Evolutionary conservation across 2,113 vertebrate genomes (phyloP), one percentile per base, ranked within the genome.

Genomic region (Tragelaphus imberbis): DNA sequence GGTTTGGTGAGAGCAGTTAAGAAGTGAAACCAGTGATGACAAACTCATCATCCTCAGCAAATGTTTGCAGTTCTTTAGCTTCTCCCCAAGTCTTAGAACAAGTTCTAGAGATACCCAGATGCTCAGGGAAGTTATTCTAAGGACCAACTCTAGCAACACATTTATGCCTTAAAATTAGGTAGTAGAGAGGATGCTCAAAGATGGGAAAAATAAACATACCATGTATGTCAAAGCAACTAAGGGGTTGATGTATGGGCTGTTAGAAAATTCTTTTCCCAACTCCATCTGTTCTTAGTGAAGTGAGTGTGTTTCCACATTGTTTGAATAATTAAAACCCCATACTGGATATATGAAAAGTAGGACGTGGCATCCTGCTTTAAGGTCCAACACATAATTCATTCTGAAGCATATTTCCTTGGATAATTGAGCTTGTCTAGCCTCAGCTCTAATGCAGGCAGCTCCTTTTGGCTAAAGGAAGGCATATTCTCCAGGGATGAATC

Each of bases 251-350:
- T 49, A 61, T 77, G 36, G 47, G n/a, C 87, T 19, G 33, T 91
- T 90, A 51, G 49, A 95, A 71, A 96, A 90, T 84, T 91, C n/a
- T 96, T 8, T 84, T 91, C 95, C 51, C 93, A 91, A 49, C 28
- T 88, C 65, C 44, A 33, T 96, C 77, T 96, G 65, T 92, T 91
- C 77, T 88, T 51, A 84, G 47, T 40, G 25, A 92, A 95, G 47
- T 84, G 44, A 95, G 17, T 90, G 30, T 84, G 21, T 94, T 95
- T 84, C 56, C 63, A 68, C 33, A 71, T 17, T 75, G 19, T 44
- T 19, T 96, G 36, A 95, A 27, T 65, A 91, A 97, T 95, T 96
- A 92, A 96, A 90, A 94, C 28, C 30, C 59, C 12, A 68, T 28
- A 61, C n/a, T 87, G 6, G 33, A 82, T 94, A 58, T 21, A 56